Conservation (phyloP, 2,888 invertebrate species). For the Kryphioiulus occultus region DNA sequence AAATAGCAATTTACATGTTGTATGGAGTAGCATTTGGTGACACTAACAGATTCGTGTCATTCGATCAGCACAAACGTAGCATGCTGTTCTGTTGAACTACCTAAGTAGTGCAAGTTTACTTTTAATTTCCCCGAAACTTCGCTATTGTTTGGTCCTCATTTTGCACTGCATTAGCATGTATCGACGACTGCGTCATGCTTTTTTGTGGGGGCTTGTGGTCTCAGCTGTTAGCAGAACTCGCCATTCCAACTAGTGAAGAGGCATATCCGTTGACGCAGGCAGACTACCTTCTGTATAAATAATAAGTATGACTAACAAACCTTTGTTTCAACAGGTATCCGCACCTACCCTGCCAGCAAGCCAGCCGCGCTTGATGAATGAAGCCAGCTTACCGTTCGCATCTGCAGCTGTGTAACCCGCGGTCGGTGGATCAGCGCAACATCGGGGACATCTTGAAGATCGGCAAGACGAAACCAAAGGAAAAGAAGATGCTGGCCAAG, state of each 20-base stretch:
- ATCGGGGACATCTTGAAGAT: constrained; percentile 19
- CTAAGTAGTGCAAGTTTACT: no score
- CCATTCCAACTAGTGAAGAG: not conserved
- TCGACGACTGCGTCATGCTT: not conserved
- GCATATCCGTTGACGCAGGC: not conserved
- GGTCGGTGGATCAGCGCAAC: not conserved
- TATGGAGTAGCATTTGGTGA: no score
- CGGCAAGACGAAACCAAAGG: not conserved
- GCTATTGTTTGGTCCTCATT: not conserved
- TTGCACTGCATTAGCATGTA: not conserved
- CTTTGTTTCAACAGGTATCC: constrained; percentile 12
- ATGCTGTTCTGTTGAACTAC: no score
- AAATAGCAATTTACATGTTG: no score
- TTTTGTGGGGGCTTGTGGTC: not conserved
- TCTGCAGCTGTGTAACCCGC: constrained; percentile 16
- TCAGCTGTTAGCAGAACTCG: not conserved
- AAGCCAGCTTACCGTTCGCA: constrained; percentile 8
- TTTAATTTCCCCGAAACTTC: not conserved
- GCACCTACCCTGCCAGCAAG: not conserved
- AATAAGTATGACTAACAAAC: not conserved
- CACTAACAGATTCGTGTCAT: no score
- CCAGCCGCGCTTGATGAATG: not conserved
- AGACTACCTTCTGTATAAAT: not conserved
- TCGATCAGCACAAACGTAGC: no score
- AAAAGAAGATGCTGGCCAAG: constrained; percentile 31